Percentiles rank a stretch among this genome's conserved stretches.
phyloP scores from a whole-genome alignment of 2,888 invertebrate species.

The Himalopsyche tibetana region DNA sequence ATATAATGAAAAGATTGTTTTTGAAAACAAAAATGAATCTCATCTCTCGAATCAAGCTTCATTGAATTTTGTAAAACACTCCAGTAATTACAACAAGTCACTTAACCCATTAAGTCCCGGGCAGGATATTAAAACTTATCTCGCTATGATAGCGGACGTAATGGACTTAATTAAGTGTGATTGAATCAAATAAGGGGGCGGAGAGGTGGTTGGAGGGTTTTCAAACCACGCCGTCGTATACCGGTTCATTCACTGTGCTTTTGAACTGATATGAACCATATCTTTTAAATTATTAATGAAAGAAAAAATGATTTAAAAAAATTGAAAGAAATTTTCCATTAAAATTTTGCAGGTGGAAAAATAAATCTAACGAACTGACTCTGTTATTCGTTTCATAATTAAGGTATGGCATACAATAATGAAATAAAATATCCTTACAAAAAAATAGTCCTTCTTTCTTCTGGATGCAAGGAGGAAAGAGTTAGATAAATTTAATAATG shows the following conservation, averaged over 20 bases:
- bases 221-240: not conserved
- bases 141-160: conserved; percentile 46
- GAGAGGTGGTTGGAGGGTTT: conserved; percentile 35
- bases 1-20: no score
- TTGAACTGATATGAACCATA: not conserved
- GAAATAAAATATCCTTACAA: no score
- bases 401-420: no score
- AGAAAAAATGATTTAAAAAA: no score
- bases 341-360: no score
- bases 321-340: no score
- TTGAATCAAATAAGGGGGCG: conserved; percentile 43
- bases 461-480: no score
- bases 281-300: no score
- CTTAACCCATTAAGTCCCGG: conserved; percentile 56
- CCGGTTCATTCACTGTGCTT: conserved; percentile 22
- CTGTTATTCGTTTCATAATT: no score
- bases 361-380: no score
- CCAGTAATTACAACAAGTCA: conserved; percentile 52
- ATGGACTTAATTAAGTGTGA: conserved; percentile 43
- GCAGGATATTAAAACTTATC: conserved; percentile 60
- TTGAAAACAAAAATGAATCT: not conserved
- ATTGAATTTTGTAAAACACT: conserved; percentile 44
- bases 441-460: no score
- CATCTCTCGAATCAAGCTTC: not conserved
- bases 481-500: no score